Evolutionary conservation across 2,113 vertebrate species (phyloP), one percentile per base, ranked within the genome.

Genomic region (Ochotona curzoniae): DNA sequence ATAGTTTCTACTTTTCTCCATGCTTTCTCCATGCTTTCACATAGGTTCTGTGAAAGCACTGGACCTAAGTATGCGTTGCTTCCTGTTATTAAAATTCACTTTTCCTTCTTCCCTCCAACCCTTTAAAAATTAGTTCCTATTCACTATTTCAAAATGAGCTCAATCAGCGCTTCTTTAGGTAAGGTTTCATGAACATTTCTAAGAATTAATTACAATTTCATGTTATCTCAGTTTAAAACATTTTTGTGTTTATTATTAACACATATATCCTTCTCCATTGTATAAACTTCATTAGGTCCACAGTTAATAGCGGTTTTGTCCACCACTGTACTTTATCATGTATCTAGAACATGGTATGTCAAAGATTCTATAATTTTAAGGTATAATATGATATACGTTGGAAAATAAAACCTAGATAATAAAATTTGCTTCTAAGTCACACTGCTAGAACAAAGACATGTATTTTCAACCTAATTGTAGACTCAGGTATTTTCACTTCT

Each of bases 381-480:
- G 32, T 35, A 11, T 23, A 88, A 90, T 49, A 51, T 49, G 60
- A 74, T 3, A 87, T 47, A 44, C 51, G 28, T 1, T 75, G 6
- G 93, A 44, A 80, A 67, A 9, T 71, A 1, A 32, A 89, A 79
- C 11, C 71, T 70, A 75, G 15, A 21, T 7, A 60, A 61, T 66
- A 73, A 66, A 84, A 81, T 5, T 78, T 88, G 17, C 35, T 90
- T 87, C 44, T 70, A 75, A 91, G 15, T 38, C 25, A 90, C 1
- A 79, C 30, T 85, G 28, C 17, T 3, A 93, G 30, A 87, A 80
- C 49, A 17, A 94, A 70, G 81, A 91, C 87, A 8, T 11, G 69
- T 23, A 7, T 51, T 83, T 74, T 30, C 14, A 85, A 89, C 64
- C 3, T 21, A 63, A 61, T 20, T 84, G 8, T 1, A 57, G 44